A percentile compares a stretch with the other conserved stretches of the same genome.
Conservation (phyloP, 2,113 vertebrate species). For the Petrocephalus zakoni region DNA sequence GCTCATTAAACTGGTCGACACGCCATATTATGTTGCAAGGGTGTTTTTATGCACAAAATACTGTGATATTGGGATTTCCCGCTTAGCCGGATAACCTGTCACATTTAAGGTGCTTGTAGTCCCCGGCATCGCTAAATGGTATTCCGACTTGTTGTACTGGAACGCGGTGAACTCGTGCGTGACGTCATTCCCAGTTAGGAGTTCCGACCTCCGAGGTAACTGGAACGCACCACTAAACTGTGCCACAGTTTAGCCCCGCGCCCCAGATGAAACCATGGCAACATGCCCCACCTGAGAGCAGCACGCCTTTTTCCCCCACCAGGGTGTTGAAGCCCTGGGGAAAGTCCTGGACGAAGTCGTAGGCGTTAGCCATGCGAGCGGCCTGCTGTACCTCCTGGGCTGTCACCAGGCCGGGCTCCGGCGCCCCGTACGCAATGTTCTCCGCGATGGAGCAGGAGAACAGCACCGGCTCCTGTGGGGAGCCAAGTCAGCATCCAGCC, state of each 20-base stretch:
- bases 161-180: too few species aligned
- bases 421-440: conserved; percentile 91
- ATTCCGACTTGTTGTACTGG: too few species aligned
- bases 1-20: too few species aligned
- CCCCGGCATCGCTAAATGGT: too few species aligned
- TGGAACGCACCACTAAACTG: too few species aligned
- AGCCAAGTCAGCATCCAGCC: background rate
- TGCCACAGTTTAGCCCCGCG: background rate
- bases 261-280: conserved; percentile 13
- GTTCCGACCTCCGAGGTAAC: too few species aligned
- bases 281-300: conserved; percentile 78
- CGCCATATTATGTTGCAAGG: too few species aligned
- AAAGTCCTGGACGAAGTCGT: conserved; percentile 76
- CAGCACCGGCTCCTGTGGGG: conserved; percentile 80
- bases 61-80: too few species aligned
- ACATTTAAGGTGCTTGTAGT: too few species aligned
- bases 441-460: conserved; percentile 95
- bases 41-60: too few species aligned
- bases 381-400: conserved; percentile 71
- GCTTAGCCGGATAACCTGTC: too few species aligned
- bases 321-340: conserved; percentile 82
- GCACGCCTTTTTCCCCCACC: conserved; percentile 90
- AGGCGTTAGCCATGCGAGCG: conserved; percentile 81
- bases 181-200: too few species aligned
- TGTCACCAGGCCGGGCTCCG: conserved; percentile 67